Evolutionary conservation across 2,113 vertebrate species (phyloP).

Genomic region (Onychorhynchus coronatus): DNA sequence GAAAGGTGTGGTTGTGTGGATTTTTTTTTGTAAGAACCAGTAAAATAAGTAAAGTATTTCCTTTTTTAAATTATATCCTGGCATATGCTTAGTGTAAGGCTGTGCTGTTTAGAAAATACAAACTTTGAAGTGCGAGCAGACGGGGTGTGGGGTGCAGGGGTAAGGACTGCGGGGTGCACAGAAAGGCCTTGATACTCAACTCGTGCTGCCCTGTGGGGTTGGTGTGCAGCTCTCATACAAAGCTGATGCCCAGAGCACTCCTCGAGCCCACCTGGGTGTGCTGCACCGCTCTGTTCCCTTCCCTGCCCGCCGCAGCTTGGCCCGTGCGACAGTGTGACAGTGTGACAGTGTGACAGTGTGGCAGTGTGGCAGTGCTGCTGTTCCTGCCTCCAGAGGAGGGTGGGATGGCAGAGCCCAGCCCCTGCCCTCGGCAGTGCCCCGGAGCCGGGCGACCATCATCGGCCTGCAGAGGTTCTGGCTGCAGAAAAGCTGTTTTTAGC

Average conservation of each 20-base stretch:
- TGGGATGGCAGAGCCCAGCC: neutral
- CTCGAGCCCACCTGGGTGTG: fast-evolving
- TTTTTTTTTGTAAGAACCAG: neutral
- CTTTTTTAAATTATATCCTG: neutral
- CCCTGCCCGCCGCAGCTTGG: neutral
- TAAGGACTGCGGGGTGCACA: neutral
- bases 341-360: no score
- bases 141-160: no score
- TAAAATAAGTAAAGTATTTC: neutral
- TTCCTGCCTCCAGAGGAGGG: neutral
- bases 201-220: neutral
- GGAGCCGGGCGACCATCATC: neutral
- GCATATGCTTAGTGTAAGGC: neutral
- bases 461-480: neutral
- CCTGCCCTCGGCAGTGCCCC: neutral
- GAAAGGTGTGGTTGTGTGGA: neutral
- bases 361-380: no score
- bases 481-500: neutral
- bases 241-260: neutral
- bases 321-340: no score
- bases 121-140: fast-evolving
- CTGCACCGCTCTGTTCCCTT: neutral
- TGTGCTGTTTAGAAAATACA: fast-evolving
- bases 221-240: neutral
- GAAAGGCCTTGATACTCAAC: fast-evolving